Evolutionary conservation across 1,140 invertebrate genomes (phyloP).

Genomic region (Drosophila dunni): DNA sequence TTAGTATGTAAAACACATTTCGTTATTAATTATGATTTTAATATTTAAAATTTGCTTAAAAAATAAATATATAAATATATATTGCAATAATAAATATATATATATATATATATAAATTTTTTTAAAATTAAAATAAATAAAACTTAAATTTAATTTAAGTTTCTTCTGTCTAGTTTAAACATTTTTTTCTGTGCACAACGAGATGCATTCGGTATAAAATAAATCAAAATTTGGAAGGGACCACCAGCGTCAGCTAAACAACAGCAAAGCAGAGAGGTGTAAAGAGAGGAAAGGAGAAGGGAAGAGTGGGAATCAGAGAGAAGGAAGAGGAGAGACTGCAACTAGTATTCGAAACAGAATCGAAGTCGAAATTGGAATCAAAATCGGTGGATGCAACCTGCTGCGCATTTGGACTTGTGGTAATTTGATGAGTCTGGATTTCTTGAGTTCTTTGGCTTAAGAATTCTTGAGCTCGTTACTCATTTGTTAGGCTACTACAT

Average conservation of each 20-base stretch:
- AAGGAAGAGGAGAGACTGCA: neutral
- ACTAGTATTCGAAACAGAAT: constrained; percentile 3
- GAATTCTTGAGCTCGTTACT: constrained; percentile 62
- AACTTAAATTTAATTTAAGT: no score
- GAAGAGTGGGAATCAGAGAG: constrained; percentile 10
- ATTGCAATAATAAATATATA: no score
- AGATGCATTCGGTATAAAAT: constrained; percentile 64
- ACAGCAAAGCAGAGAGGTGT: constrained; percentile 26
- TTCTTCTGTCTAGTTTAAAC: no score
- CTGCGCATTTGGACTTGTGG: constrained; percentile 57
- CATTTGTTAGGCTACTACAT: constrained; percentile 47
- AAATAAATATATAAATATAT: no score
- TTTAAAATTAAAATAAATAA: no score
- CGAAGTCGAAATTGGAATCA: no score
- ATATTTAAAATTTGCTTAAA: no score
- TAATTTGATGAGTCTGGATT: constrained; percentile 50
- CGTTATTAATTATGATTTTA: no score
- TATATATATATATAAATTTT: no score
- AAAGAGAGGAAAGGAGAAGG: constrained; percentile 7
- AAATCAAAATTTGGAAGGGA: constrained; percentile 75
- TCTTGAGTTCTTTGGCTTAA: neutral
- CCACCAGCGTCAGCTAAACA: constrained; percentile 73
- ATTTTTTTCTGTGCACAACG: no score
- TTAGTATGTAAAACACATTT: no score
- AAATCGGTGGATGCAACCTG: constrained; percentile 46